Base-by-base conservation (phyloP, 2,113 vertebrate species). In the Vulpes lagopus region DNA sequence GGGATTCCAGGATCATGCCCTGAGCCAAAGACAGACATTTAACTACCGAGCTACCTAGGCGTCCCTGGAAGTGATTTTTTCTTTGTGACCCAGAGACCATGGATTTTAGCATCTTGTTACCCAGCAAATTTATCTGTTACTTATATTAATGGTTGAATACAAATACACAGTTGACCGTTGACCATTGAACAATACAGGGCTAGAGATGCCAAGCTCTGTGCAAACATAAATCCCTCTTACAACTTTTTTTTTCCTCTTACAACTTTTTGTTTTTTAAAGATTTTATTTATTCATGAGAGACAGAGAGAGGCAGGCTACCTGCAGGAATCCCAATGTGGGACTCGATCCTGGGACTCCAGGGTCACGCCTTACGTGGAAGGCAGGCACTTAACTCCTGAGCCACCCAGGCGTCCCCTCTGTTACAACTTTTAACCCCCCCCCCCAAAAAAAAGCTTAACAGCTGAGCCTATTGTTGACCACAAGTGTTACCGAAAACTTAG, bases 111-210 rank as follows among this genome's bases (percentile, higher is more conserved):
- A 23, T 85, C 59, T 82, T 88, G 19, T 65, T 69, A 32, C 16
- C 71, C 43, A 71, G 17, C 55, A 62, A 57, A 30, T 94, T 55
- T 85, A 49, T 73, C 38, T 8, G 17, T 67, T 78, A 55, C 15
- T 73, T 78, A 59, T 4, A 76, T 84, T 88, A 82, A 55, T 93
- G 49, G 12, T 88, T 94, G 83, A 96, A 73, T 95, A 88, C 7
- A 83, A 17, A 83, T 69, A 55, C 43, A 51, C 19, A n/a, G 30
- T 69, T 69, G 65, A n/a, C 32, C 16, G 5, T 43, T 43, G 43
- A 43, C 15, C 30, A 43, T 43, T 69, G 65, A 69, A n/a, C 65
- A 69, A 32, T 32, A n/a, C 32, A 17, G 8, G 6, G 32, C 15
- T n/a, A 69, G 32, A 32, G 65, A 15, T n/a, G 16, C 65, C 8